Evolutionary conservation across 1,140 invertebrate species (phyloP).

Genomic region (Penaeus indicus): DNA sequence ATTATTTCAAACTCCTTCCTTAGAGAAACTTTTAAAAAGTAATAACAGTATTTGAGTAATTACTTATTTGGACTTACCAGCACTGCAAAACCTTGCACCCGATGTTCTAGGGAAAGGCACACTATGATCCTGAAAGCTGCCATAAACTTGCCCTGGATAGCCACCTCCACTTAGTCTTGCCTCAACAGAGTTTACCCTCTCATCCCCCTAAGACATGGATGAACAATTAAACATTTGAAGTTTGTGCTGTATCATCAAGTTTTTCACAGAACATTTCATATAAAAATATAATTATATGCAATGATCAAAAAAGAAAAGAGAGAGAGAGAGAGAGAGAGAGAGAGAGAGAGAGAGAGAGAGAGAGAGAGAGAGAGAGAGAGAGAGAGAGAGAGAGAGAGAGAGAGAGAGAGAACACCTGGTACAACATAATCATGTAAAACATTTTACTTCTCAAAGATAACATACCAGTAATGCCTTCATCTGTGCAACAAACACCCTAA

Average conservation of each 20-base stretch:
- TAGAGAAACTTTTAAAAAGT: no score
- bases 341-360: no score
- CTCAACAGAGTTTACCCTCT: constrained; percentile 50
- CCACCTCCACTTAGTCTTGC: constrained; percentile 46
- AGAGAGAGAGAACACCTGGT: neutral
- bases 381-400: no score
- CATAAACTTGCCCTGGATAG: constrained; percentile 66
- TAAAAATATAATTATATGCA: no score
- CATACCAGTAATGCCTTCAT: constrained; percentile 72
- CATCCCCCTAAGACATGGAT: constrained; percentile 34
- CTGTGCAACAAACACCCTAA: constrained; percentile 80
- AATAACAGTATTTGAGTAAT: no score
- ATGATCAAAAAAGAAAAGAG: no score
- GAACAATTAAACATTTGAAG: no score
- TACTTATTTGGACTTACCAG: constrained; percentile 72
- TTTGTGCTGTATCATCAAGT: no score
- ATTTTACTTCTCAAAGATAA: neutral
- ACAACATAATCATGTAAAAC: neutral
- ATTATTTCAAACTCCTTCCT: no score
- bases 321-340: no score
- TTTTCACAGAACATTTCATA: no score
- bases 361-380: no score
- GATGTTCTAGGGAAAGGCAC: constrained; percentile 95
- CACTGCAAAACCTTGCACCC: constrained; percentile 91
- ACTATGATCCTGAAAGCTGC: constrained; percentile 75